A percentile compares a stretch with the other conserved stretches of the same genome.
These are phyloP conservation scores for Taenaris catops DNA, from an alignment of 2,888 invertebrate species.

Conservation along the genomic window DNA sequence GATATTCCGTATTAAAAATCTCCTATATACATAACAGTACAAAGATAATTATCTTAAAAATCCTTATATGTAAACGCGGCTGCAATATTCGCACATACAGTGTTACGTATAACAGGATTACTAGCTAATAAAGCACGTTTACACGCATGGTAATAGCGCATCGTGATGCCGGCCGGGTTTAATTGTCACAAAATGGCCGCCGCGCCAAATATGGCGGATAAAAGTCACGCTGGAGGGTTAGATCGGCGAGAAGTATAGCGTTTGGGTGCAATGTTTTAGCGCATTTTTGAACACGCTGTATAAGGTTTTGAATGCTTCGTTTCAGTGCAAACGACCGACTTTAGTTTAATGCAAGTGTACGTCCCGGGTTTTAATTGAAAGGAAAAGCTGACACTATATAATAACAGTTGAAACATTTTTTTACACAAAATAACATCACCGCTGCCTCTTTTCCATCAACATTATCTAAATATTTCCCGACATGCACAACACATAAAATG, in stretches of 20 bases:
- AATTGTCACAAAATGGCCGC: constrained; percentile 51
- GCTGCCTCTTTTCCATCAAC: no score
- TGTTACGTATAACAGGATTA: constrained; percentile 29
- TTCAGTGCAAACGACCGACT: neutral
- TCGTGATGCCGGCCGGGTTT: constrained; percentile 46
- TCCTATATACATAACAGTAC: constrained; percentile 3
- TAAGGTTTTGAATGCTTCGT: neutral
- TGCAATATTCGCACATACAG: constrained; percentile 21
- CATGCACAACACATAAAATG: no score
- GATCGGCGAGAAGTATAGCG: constrained; percentile 28
- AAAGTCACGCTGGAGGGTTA: constrained; percentile 26
- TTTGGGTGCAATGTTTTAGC: constrained; percentile 14
- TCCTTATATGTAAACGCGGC: constrained; percentile 16
- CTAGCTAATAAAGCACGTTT: constrained; percentile 30
- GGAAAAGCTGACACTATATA: no score
- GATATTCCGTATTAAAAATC: no score
- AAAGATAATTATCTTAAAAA: constrained; percentile 18
- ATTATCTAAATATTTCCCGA: no score
- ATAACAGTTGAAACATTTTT: no score
- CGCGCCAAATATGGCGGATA: constrained; percentile 26
- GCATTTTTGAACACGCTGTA: constrained; percentile 19
- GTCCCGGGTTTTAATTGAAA: no score
- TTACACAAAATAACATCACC: no score
- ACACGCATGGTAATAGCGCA: constrained; percentile 41
- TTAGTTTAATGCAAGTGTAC: no score